Evolutionary conservation across 2,113 vertebrate genomes (phyloP), one percentile per base, ranked within the genome.

Genomic region (Andinoacara biseriatus): DNA sequence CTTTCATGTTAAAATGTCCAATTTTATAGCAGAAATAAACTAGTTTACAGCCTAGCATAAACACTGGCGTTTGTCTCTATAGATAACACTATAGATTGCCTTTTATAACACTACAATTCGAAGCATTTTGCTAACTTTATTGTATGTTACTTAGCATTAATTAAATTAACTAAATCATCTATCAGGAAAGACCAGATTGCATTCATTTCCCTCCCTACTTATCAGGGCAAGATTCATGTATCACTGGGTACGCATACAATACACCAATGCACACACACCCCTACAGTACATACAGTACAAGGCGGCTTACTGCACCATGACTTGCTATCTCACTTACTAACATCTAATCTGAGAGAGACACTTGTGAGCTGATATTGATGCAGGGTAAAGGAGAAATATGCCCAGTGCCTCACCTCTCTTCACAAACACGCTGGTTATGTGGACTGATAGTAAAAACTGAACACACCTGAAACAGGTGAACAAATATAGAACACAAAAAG

Each of bases 401-500:
- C 72, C 58, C 58, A 85, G 79, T 17, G 74, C 72, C 43, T 85
- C 81, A 74, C 76, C 87, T 86, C 76, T 75, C 75, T 69, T 76
- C 67, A 76, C 62, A 83, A 82, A 86, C 80, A 79, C 3, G 10
- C 17, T 4, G n/a, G 57, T 5, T 63, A 46, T 9, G 58, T 80
- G 80, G 56, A 18, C 76, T 46, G 85, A 84, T 83, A 83, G 82
- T 10, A 35, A 60, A 60, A 75, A 57, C 3, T 1, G 2, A 86
- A 61, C 11, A 52, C 58, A 74, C 79, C 78, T 81, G 78, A 88
- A 90, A 85, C 78, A 11, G 22, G 1, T 5, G 33, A 87, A 83
- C 84, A 90, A 88, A 89, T 87, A 82, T 61, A 76, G 84, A 87
- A 65, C 87, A 86, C 86, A 86, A 91, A 86, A 57, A 81, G 74